Base-by-base conservation (phyloP, 2,113 vertebrate genomes). In the Anas platyrhynchos region DNA sequence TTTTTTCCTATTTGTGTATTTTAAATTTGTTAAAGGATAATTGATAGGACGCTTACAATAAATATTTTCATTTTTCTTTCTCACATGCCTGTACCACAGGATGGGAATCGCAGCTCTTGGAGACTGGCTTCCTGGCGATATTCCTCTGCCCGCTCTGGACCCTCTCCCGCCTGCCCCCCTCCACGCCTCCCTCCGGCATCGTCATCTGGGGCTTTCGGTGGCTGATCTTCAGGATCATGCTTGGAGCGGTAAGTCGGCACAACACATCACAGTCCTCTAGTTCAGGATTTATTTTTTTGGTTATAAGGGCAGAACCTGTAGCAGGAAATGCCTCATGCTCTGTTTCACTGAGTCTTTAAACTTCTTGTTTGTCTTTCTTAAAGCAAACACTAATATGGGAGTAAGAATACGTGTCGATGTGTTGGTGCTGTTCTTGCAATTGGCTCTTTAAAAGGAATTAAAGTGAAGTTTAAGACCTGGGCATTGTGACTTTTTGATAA, bases 141-240 rank as follows among this genome's bases (percentile, higher is more conserved):
- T 99, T 99, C 97, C 94, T 99, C 71, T 99, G 99, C 96, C 99
- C 99, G 0, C 59, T 99, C 25, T 99, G 99, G 99, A 99, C 95
- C 17, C 95, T 99, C 79, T 98, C 98, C 43, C 97, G 71, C 31
- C 90, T 99, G 68, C 99, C 99, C 43, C 94, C 6, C 7, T 61
- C 54, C 65, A 98, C 98, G 4, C 99, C 99, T 13, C 98, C 99
- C 0, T 99, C 99, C 73, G 65, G 43, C 17, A 93, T 99, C 25
- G 97, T 98, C 94, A 97, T 99, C 92, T 99, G 99, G 99, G 98
- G 97, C n/a, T 99, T 99, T 93, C 98, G 99, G 7, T 99, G 99
- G 99, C 99, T 99, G n/a, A 99, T 99, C 13, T 99, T 99, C 94
- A 98, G 99, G 94, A 99, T 99, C 98, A 99, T 99, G 99, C 98